A percentile compares a stretch with the other conserved stretches of the same genome.
Conservation (phyloP, 37 sponge, comb jelly and placozoan genomes). For the Crambe crambe region DNA sequence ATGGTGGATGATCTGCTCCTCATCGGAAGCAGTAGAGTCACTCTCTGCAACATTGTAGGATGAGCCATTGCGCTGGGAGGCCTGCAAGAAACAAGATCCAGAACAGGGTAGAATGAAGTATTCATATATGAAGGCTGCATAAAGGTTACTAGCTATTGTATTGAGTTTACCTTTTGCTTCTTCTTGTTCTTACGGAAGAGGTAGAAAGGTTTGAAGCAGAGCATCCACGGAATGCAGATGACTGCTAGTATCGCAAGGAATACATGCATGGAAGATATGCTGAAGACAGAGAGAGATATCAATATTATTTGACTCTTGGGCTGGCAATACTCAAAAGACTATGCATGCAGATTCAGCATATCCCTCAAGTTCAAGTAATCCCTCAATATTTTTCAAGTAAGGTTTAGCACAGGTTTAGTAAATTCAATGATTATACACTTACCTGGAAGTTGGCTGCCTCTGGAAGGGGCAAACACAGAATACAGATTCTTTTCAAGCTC, state of each 20-base stretch:
- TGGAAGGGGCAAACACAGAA: constrained; percentile 41
- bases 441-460: constrained; percentile 32
- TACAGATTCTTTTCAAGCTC: constrained; percentile 1
- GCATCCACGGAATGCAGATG: constrained; percentile 93
- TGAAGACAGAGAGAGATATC: not conserved
- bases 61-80: not conserved
- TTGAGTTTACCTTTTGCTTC: not conserved
- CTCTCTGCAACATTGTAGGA: not conserved
- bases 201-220: constrained; percentile 86
- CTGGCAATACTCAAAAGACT: no score
- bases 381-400: no score
- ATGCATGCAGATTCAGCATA: no score
- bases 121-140: no score
- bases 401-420: no score
- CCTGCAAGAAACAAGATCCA: not conserved
- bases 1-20: not conserved
- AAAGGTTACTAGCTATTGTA: no score
- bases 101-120: no score
- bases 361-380: no score
- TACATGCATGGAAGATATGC: constrained; percentile 46
- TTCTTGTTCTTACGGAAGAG: constrained; percentile 54
- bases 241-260: constrained; percentile 86
- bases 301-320: no score
- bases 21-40: not conserved
- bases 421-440: no score